These are phyloP conservation scores for Pantelozetes paolii DNA, from an alignment of 2,888 invertebrate species.

Conservation along the genomic window DNA sequence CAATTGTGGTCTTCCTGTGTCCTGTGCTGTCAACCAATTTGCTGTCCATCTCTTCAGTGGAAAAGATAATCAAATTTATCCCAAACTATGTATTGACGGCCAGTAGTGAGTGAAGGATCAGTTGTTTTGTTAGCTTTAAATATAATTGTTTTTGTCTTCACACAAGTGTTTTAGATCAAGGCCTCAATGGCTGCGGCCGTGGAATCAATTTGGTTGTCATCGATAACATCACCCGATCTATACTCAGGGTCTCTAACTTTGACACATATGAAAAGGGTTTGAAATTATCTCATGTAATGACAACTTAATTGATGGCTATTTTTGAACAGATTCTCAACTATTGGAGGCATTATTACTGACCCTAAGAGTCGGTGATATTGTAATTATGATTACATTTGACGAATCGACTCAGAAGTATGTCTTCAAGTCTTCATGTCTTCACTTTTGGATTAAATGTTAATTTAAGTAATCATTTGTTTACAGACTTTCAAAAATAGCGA, in stretches of 20 bases:
- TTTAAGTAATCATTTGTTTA: constrained; percentile 44
- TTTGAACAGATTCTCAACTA: constrained; percentile 49
- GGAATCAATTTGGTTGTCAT: constrained; percentile 58
- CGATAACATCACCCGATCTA: constrained; percentile 54
- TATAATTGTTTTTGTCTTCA: background rate
- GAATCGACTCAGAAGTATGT: constrained; percentile 56
- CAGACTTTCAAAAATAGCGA: constrained; percentile 55
- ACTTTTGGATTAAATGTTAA: no score
- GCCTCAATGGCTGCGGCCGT: constrained; percentile 54
- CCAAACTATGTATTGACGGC: constrained; percentile 58
- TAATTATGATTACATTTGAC: constrained; percentile 58
- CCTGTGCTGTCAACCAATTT: constrained; percentile 53
- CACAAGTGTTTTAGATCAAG: constrained; percentile 42
- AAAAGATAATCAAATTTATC: constrained; percentile 55
- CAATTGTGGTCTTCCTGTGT: constrained; percentile 55
- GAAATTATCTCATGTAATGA: constrained; percentile 47
- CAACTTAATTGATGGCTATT: background rate
- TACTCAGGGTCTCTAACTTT: constrained; percentile 56
- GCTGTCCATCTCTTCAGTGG: constrained; percentile 57
- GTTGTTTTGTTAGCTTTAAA: background rate
- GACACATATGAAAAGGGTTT: constrained; percentile 58
- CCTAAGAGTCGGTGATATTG: constrained; percentile 55
- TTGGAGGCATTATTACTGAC: constrained; percentile 51
- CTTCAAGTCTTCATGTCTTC: constrained; percentile 48
- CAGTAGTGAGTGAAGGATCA: constrained; percentile 54